Conservation (phyloP, 2,113 vertebrate genomes). For the Triplophysa tibetana region DNA sequence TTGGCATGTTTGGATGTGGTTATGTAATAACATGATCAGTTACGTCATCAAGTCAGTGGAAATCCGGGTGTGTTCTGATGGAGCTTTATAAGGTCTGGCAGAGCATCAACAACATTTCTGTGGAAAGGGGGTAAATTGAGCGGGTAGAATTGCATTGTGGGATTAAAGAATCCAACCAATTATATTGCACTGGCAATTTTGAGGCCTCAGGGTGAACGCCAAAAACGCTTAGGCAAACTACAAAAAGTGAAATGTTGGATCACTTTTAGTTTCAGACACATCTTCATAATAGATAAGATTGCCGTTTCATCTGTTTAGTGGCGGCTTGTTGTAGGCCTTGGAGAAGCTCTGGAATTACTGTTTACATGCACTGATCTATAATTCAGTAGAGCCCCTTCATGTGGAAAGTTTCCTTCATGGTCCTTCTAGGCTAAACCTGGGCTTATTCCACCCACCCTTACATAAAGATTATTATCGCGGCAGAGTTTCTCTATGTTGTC, state of each 20-base stretch:
- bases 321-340: slow-evolving; percentile 48
- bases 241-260: slow-evolving; percentile 17
- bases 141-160: background rate
- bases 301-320: slow-evolving; percentile 47
- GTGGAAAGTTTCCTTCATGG: slow-evolving; percentile 51
- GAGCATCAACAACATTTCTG: background rate
- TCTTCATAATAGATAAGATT: slow-evolving; percentile 70
- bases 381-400: slow-evolving; percentile 64
- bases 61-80: background rate
- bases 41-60: no score
- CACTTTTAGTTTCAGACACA: slow-evolving; percentile 45
- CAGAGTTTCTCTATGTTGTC: background rate
- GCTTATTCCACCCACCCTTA: slow-evolving; percentile 41
- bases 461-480: background rate
- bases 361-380: slow-evolving; percentile 65
- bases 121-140: background rate
- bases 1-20: no score
- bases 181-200: slow-evolving; percentile 11
- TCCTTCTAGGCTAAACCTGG: slow-evolving; percentile 50
- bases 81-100: background rate
- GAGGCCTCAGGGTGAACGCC: slow-evolving; percentile 36
- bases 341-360: slow-evolving; percentile 55
- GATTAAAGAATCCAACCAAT: slow-evolving; percentile 16
- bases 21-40: no score
- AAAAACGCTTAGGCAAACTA: slow-evolving; percentile 43